A percentile compares a stretch with the other conserved stretches of the same genome.
Evolutionary conservation across 1,140 invertebrate genomes (phyloP).

Genomic region (Eupristina koningsbergeri): DNA sequence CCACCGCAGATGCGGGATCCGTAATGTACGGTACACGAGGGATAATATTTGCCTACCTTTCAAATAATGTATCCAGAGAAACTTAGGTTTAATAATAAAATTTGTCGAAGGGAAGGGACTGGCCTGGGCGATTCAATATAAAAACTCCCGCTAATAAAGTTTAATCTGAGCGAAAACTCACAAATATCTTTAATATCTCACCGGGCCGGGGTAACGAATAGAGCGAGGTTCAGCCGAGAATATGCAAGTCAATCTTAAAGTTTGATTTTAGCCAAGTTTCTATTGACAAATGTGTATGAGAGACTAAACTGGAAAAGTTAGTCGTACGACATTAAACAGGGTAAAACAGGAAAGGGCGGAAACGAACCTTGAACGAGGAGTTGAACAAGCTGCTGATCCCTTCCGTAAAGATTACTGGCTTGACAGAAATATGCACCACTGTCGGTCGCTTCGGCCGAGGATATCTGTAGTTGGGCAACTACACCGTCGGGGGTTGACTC

Average conservation of each 20-base stretch:
- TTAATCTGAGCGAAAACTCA: not conserved
- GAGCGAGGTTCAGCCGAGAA: not conserved
- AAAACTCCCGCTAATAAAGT: not conserved
- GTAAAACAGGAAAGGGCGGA: not conserved
- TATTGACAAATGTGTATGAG: not conserved
- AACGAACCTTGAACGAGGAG: constrained; percentile 84
- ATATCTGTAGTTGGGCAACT: constrained; percentile 82
- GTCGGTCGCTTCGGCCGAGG: constrained; percentile 81
- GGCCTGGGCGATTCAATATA: not conserved
- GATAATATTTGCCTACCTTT: not conserved
- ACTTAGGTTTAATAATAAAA: not conserved
- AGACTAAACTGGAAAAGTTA: constrained; percentile 20
- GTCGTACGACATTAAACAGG: not conserved
- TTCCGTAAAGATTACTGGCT: constrained; percentile 86
- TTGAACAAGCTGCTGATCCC: constrained; percentile 86
- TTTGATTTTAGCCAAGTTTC: not conserved
- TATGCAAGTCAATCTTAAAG: not conserved
- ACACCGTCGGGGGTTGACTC: constrained; percentile 80
- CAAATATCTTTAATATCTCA: not conserved
- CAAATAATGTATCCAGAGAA: not conserved
- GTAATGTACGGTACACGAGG: too few relatives aligned
- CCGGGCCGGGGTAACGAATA: not conserved
- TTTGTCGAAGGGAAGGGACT: not conserved
- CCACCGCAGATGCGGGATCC: not conserved
- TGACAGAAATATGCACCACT: constrained; percentile 88